A percentile compares a stretch with the other conserved stretches of the same genome.
These are phyloP conservation scores for Archips xylosteana DNA, from an alignment of 2,888 invertebrate species.

Conservation along the genomic window DNA sequence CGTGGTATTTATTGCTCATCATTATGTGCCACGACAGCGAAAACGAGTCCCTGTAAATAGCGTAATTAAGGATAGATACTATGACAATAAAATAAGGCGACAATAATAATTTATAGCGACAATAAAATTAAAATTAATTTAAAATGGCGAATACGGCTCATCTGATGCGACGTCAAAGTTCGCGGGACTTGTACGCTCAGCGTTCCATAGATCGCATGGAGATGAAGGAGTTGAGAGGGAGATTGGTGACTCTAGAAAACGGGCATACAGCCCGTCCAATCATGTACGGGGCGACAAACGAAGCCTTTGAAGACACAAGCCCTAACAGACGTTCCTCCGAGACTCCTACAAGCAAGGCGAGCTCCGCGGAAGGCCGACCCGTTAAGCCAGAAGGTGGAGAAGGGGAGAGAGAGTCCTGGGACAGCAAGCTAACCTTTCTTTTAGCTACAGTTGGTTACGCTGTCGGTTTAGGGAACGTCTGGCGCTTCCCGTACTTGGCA, in stretches of 20 bases:
- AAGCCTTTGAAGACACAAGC: slow-evolving; percentile 88
- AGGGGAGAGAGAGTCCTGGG: slow-evolving; percentile 95
- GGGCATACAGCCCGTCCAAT: slow-evolving; percentile 82
- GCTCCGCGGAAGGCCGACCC: slow-evolving; percentile 87
- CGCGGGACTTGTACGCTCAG: slow-evolving; percentile 92
- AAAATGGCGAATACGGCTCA: slow-evolving; percentile 96
- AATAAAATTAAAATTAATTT: slow-evolving; percentile 41
- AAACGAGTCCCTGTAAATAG: slow-evolving; percentile 60
- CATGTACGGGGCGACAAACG: slow-evolving; percentile 95
- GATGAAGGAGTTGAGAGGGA: slow-evolving; percentile 93
- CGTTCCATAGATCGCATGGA: slow-evolving; percentile 94
- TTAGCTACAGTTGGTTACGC: slow-evolving; percentile 98
- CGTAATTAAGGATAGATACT: slow-evolving; percentile 44
- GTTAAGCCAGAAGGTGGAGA: slow-evolving; percentile 90
- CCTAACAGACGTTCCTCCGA: slow-evolving; percentile 74
- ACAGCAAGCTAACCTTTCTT: slow-evolving; percentile 96
- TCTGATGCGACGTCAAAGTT: slow-evolving; percentile 94
- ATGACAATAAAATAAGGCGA: slow-evolving; percentile 56
- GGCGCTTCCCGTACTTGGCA: slow-evolving; percentile 97
- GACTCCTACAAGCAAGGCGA: slow-evolving; percentile 86
- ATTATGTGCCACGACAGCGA: slow-evolving; percentile 77
- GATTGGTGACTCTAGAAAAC: slow-evolving; percentile 91
- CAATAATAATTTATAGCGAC: slow-evolving; percentile 48
- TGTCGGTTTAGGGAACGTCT: slow-evolving; percentile 97
- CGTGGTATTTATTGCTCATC: slow-evolving; percentile 64